phyloP scores from a whole-genome alignment of 2,797 vertebrate species.

The Chloroceryle inda region DNA sequence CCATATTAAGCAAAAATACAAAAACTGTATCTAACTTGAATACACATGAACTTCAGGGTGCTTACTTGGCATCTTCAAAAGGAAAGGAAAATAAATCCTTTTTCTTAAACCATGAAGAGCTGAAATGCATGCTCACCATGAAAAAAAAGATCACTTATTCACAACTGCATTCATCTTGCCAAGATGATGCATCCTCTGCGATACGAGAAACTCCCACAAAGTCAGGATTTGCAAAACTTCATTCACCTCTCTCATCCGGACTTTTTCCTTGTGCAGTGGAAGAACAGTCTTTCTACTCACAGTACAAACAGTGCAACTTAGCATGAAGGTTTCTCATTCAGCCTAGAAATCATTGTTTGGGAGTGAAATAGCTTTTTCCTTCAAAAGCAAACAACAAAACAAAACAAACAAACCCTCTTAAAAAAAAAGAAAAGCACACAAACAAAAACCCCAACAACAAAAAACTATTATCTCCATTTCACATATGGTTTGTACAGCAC shows the following conservation, averaged over 20 bases:
- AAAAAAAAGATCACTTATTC: neutral
- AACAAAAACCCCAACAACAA: neutral
- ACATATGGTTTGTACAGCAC: neutral
- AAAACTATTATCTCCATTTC: neutral
- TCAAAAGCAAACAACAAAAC: neutral
- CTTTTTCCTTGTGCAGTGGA: accelerated
- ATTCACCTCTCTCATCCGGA: neutral
- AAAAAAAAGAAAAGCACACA: neutral
- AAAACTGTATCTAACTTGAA: neutral
- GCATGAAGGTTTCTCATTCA: neutral
- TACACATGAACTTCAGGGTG: neutral
- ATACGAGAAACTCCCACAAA: neutral
- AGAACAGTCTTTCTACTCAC: neutral
- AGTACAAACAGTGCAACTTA: neutral
- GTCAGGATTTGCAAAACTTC: neutral
- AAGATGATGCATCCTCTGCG: neutral
- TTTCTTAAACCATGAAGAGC: neutral
- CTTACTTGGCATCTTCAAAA: neutral
- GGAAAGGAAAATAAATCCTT: neutral
- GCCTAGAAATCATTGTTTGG: neutral
- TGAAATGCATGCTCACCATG: neutral
- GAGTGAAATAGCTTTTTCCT: neutral
- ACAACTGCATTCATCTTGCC: neutral
- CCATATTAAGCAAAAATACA: neutral
- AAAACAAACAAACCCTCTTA: neutral